These are phyloP conservation scores for Sycobia sp. DNA, from an alignment of 1,140 invertebrate species.

Conservation along the genomic window DNA sequence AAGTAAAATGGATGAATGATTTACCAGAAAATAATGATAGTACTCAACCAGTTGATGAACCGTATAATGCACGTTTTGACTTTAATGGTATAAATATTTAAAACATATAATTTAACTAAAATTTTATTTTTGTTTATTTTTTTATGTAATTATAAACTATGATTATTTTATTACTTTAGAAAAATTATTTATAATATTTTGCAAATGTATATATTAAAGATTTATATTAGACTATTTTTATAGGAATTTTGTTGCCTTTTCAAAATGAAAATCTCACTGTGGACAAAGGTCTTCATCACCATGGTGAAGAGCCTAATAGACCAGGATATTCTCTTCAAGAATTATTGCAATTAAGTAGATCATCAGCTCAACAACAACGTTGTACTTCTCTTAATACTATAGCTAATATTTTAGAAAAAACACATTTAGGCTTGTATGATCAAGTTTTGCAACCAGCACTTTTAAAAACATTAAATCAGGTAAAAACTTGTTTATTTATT, in stretches of 20 bases:
- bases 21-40: constrained; percentile 55
- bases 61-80: constrained; percentile 74
- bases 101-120: too few relatives aligned
- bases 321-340: constrained; percentile 89
- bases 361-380: constrained; percentile 76
- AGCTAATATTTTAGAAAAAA: constrained; percentile 78
- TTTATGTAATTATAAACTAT: constrained; percentile 1
- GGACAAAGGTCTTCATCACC: constrained; percentile 80
- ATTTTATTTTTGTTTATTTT: constrained; percentile 1
- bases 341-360: constrained; percentile 77
- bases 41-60: constrained; percentile 57
- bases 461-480: constrained; percentile 59
- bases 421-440: constrained; percentile 75
- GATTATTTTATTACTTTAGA: too few relatives aligned
- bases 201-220: neutral
- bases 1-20: constrained; percentile 83
- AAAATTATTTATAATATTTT: too few relatives aligned
- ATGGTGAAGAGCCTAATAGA: constrained; percentile 88
- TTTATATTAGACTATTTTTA: constrained; percentile 38
- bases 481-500: neutral
- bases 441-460: constrained; percentile 63
- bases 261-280: constrained; percentile 66
- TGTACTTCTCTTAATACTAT: constrained; percentile 78
- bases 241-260: constrained; percentile 73
- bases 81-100: constrained; percentile 62